Evolutionary conservation across 2,888 invertebrate species (phyloP).

Genomic region (Galerucella nymphaeae): DNA sequence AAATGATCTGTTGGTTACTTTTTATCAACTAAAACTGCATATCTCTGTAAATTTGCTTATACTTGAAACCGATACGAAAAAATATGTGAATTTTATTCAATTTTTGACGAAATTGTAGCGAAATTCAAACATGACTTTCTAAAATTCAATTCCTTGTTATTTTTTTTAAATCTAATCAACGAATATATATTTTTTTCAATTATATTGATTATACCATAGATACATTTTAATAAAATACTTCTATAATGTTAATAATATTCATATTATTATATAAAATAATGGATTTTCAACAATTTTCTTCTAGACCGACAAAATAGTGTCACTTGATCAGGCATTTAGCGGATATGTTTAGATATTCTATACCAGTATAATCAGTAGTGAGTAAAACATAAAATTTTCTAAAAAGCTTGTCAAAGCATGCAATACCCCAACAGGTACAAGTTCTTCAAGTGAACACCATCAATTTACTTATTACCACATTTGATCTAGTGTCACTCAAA

Average conservation of each 20-base stretch:
- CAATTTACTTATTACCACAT: background rate
- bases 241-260: no score
- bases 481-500: background rate
- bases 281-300: slow-evolving; percentile 1
- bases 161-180: background rate
- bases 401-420: background rate
- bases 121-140: background rate
- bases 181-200: background rate
- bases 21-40: no score
- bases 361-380: no score
- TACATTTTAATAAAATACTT: background rate
- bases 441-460: background rate
- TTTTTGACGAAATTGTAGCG: background rate
- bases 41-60: no score
- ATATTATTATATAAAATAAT: background rate
- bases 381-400: no score
- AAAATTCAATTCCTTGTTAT: background rate
- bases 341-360: no score
- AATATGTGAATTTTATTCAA: no score
- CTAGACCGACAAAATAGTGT: background rate
- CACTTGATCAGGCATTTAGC: background rate
- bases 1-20: no score
- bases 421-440: background rate
- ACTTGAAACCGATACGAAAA: no score
- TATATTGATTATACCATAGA: background rate